A percentile compares a stretch with the other conserved stretches of the same genome.
These are phyloP conservation scores for Apis mellifera DNA, from an alignment of 1,140 invertebrate species.

Conservation along the genomic window Amel_HAv3.1 CM009941.2:15043501-15044000, in stretches of 20 bases:
- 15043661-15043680: constrained; percentile 68
- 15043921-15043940: constrained; percentile 85
- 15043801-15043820: constrained; percentile 83
- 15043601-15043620: background rate
- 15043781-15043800: constrained; percentile 72
- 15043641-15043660: constrained; percentile 38
- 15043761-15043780: constrained; percentile 80
- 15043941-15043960: constrained; percentile 77
- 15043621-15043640: constrained; percentile 17
- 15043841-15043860: constrained; percentile 86
- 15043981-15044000: background rate
- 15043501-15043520: constrained; percentile 63
- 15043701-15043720: constrained; percentile 82
- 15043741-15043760: constrained; percentile 78
- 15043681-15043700: constrained; percentile 75
- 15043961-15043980: background rate
- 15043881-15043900: constrained; percentile 83
- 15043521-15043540: constrained; percentile 65
- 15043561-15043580: constrained; percentile 9
- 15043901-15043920: constrained; percentile 81
- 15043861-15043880: constrained; percentile 85
- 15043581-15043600: background rate
- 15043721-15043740: constrained; percentile 76
- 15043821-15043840: constrained; percentile 82
- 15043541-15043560: constrained; percentile 53